Evolutionary conservation across 1,140 invertebrate genomes (phyloP).

Genomic region (Ceratina calcarata): DNA sequence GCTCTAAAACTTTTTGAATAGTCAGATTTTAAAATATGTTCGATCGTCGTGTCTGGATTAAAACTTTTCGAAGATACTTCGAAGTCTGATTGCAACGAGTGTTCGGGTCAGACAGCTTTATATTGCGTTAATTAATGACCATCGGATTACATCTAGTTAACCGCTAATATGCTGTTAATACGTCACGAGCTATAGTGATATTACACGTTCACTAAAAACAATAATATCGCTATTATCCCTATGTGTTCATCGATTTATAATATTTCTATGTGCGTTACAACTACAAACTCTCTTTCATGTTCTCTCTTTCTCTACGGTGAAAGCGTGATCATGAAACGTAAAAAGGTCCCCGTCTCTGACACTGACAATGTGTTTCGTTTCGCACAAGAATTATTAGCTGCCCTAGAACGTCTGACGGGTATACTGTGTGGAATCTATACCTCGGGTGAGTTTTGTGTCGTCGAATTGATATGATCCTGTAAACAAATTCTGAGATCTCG

Average conservation of each 20-base stretch:
- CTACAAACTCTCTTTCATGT: conserved; percentile 18
- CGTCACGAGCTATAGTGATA: conserved; percentile 57
- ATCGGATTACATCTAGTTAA: conserved; percentile 55
- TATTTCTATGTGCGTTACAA: conserved; percentile 54
- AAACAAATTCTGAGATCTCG: conserved; percentile 76
- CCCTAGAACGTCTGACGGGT: conserved; percentile 55
- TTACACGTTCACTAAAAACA: conserved; percentile 59
- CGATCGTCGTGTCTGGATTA: too few species aligned
- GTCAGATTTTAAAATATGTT: too few species aligned
- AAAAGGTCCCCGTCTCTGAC: conserved; percentile 37
- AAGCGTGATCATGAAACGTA: conserved; percentile 54
- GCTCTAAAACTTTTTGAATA: too few species aligned
- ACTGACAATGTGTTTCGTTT: conserved; percentile 49
- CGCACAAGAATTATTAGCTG: conserved; percentile 55
- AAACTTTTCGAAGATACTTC: neutral
- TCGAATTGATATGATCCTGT: conserved; percentile 73
- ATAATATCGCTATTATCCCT: conserved; percentile 39
- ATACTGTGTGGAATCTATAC: conserved; percentile 62
- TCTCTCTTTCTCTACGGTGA: conserved; percentile 50
- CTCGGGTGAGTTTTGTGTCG: conserved; percentile 62
- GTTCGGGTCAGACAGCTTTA: conserved; percentile 43
- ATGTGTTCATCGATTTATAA: conserved; percentile 45
- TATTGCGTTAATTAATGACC: conserved; percentile 36
- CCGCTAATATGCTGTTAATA: conserved; percentile 49
- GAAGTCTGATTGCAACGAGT: conserved; percentile 50